Conservation (phyloP, 2,888 invertebrate species). For the Auanema sp. region DNA sequence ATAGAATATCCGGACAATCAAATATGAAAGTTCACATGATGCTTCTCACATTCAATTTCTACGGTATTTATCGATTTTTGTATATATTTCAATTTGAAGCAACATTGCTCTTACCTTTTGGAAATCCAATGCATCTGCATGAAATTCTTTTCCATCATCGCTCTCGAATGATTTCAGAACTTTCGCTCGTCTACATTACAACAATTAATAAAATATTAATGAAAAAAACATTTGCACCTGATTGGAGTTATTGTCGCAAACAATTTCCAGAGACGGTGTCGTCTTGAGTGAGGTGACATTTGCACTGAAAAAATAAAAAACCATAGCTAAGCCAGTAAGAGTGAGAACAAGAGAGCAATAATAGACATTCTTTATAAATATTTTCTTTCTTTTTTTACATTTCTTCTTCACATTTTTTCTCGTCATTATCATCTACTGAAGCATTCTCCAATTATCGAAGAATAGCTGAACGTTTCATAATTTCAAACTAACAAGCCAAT, state of each 20-base stretch:
- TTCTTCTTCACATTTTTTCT: conserved; percentile 8
- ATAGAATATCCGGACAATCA: conserved; percentile 3
- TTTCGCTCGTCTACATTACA: conserved; percentile 2
- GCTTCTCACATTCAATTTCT: not conserved
- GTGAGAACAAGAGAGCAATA: conserved; percentile 10
- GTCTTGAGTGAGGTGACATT: conserved; percentile 17
- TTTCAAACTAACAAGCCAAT: too few relatives aligned
- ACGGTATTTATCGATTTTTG: not conserved
- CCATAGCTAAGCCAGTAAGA: not conserved
- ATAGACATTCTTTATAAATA: conserved; percentile 7
- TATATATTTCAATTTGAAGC: not conserved
- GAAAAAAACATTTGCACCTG: conserved; percentile 6
- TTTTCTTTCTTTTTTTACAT: conserved; percentile 5
- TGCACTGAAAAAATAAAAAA: conserved; percentile 8
- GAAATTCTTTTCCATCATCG: not conserved
- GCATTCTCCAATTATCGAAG: too few relatives aligned
- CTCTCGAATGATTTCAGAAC: conserved; percentile 11
- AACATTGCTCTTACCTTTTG: not conserved
- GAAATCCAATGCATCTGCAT: too few relatives aligned
- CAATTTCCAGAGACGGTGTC: conserved; percentile 17
- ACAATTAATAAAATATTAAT: conserved; percentile 1
- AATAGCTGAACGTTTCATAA: too few relatives aligned
- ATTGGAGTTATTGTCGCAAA: conserved; percentile 21
- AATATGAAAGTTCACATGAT: not conserved
- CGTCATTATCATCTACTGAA: too few relatives aligned